These are phyloP conservation scores for Ridgeia piscesae DNA, from an alignment of 1,140 invertebrate genomes.

Conservation along the genomic window DNA sequence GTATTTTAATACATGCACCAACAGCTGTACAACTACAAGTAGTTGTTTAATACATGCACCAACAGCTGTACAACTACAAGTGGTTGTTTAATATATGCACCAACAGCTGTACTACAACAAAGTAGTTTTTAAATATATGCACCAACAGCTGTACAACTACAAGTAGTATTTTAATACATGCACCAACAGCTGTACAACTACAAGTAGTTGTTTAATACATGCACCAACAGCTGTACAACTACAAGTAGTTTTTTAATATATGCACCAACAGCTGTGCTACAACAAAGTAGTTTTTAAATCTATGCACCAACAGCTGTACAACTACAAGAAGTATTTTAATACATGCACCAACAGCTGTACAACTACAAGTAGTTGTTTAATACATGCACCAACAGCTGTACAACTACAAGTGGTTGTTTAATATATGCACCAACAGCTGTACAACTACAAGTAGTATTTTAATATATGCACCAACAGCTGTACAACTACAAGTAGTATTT, in stretches of 20 bases:
- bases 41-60: too few relatives aligned
- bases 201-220: too few relatives aligned
- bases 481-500: too few relatives aligned
- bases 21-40: neutral
- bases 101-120: too few relatives aligned
- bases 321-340: too few relatives aligned
- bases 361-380: too few relatives aligned
- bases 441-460: too few relatives aligned
- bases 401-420: neutral
- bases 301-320: too few relatives aligned
- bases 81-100: neutral
- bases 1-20: neutral
- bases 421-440: too few relatives aligned
- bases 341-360: constrained; percentile 6
- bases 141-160: constrained; percentile 28
- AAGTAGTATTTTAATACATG: neutral
- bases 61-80: constrained; percentile 25
- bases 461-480: constrained; percentile 5
- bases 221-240: neutral
- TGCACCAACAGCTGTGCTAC: constrained; percentile 28
- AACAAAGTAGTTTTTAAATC: neutral
- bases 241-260: too few relatives aligned
- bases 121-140: neutral
- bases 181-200: too few relatives aligned
- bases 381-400: constrained; percentile 30